Evolutionary conservation across 2,113 vertebrate species (phyloP), one percentile per base, ranked within the genome.

Genomic region (Vidua macroura): DNA sequence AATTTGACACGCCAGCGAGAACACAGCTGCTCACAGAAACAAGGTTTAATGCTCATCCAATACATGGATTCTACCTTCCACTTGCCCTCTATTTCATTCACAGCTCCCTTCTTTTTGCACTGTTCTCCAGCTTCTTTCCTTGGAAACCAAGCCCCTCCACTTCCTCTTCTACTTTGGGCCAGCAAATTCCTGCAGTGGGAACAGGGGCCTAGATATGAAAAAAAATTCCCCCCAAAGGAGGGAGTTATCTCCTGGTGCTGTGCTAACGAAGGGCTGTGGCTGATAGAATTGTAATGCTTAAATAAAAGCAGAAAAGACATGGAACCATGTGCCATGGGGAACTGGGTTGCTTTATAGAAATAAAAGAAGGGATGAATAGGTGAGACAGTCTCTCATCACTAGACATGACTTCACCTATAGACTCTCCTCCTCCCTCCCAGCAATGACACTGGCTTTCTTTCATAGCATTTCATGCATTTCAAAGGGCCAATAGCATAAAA

Each of bases 401-500:
- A 96, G 91, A 80, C 63, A 39, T 62, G 43, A 80, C 46, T 77
- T 92, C 84, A 95, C 63, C 82, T 88, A 4, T 2, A 70, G 77
- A 91, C 84, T 39, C 74, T 90, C 75, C 84, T 92, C 84, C 35
- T 89, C 84, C 94, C 86, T 95, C 78, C 6, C 70, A 87, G 91
- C 89, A 82, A 84, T 73, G 74, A 70, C 58, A 79, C 23, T 15
- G 70, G 19, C 84, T 92, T 95, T 43, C 62, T 89, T 69, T 51
- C 53, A 27, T 28, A 69, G 91, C 70, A 55, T 68, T 69, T 91
- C 82, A 55, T 91, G 59, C 59, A 90, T 91, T 97, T 95, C 94
- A 94, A 95, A 94, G 91, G 67, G 63, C 94, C 91, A 92, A 25
- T 2, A 83, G 90, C 75, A 95, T 92, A 80, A 96, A 95, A 87